Evolutionary conservation across 1,140 invertebrate species (phyloP).

Genomic region (Adelges cooleyi): DNA sequence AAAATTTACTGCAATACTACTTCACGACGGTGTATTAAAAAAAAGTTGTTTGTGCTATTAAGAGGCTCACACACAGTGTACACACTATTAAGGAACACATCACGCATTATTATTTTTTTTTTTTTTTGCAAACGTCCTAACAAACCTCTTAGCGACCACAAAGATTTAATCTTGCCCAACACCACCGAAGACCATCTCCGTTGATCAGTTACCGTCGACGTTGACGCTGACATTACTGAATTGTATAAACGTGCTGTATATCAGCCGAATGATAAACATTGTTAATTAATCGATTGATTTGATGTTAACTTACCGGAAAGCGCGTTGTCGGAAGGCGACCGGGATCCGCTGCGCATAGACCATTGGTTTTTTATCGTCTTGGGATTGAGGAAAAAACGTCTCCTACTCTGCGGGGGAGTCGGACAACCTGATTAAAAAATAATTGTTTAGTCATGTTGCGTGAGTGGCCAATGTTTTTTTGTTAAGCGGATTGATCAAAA

Average conservation of each 20-base stretch:
- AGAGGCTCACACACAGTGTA: slow-evolving; percentile 6
- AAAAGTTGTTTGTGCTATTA: slow-evolving; percentile 1
- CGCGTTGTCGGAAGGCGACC: slow-evolving; percentile 38
- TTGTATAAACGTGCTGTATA: neutral
- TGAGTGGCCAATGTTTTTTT: too few relatives aligned
- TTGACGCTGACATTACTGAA: slow-evolving; percentile 38
- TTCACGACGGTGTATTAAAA: slow-evolving; percentile 5
- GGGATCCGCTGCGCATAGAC: slow-evolving; percentile 37
- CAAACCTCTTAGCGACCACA: slow-evolving; percentile 58
- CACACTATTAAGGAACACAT: neutral
- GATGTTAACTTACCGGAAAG: slow-evolving; percentile 50
- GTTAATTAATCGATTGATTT: too few relatives aligned
- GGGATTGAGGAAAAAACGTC: slow-evolving; percentile 66
- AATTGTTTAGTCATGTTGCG: too few relatives aligned
- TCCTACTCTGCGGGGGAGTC: slow-evolving; percentile 63
- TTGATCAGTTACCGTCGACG: slow-evolving; percentile 42
- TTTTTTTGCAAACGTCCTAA: slow-evolving; percentile 51
- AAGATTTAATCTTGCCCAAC: slow-evolving; percentile 71
- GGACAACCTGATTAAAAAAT: slow-evolving; percentile 48
- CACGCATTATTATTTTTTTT: slow-evolving; percentile 58
- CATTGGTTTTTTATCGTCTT: slow-evolving; percentile 63
- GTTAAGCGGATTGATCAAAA: slow-evolving; percentile 54
- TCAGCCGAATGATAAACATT: neutral
- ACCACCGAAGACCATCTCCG: slow-evolving; percentile 61
- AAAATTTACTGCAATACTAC: neutral